phyloP scores from a whole-genome alignment of 53 echinoderm and acorn worm genomes.

The Hippasteria phrygiana region DNA sequence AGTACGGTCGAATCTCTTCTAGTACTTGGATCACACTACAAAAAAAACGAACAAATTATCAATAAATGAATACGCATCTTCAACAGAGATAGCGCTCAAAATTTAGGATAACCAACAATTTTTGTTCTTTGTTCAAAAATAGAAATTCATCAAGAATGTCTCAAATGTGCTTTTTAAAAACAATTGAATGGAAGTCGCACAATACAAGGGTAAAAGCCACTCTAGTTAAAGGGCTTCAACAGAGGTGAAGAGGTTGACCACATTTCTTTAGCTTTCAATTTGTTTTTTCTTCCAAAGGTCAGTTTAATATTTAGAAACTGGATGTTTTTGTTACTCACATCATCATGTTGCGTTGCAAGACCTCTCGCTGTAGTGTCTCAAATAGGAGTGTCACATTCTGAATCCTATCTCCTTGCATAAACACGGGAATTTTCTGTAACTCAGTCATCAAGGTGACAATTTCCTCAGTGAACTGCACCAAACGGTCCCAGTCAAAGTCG shows the following conservation, averaged over 20 bases:
- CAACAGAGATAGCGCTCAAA: too few species aligned
- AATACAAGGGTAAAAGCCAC: too few species aligned
- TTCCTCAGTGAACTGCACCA: conserved; percentile 27
- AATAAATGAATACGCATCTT: too few species aligned
- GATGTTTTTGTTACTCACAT: conserved; percentile 19
- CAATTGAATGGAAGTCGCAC: too few species aligned
- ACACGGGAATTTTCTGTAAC: not conserved
- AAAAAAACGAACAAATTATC: not conserved
- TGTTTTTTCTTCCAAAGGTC: not conserved
- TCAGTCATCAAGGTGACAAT: conserved; percentile 7
- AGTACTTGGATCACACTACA: conserved; percentile 32
- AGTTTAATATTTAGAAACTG: not conserved
- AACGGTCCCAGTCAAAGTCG: conserved; percentile 35
- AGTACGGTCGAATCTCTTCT: conserved; percentile 50
- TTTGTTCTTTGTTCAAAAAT: too few species aligned
- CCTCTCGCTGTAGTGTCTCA: not conserved
- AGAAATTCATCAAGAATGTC: too few species aligned
- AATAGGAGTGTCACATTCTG: not conserved
- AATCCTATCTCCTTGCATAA: not conserved
- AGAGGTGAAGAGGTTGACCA: too few species aligned
- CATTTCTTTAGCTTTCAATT: not conserved
- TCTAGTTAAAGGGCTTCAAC: too few species aligned
- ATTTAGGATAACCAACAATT: too few species aligned
- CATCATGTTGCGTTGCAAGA: not conserved
- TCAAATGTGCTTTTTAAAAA: too few species aligned